phyloP scores from a whole-genome alignment of 2,113 vertebrate genomes.

The Pangasianodon hypophthalmus region DNA sequence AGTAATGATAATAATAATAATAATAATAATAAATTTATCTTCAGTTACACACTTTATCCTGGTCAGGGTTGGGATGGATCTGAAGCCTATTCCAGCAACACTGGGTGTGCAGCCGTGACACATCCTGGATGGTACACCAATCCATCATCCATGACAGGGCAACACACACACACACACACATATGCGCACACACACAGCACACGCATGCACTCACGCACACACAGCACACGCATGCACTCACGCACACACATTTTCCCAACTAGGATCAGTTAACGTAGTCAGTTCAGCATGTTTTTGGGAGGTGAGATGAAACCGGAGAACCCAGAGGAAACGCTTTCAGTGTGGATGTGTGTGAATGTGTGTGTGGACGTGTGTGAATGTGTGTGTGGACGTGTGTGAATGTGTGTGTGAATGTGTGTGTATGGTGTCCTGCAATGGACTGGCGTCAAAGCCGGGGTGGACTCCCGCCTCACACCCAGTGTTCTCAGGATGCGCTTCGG shows the following conservation, averaged over 20 bases:
- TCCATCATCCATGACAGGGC: background rate
- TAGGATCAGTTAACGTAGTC: background rate
- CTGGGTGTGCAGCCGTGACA: background rate
- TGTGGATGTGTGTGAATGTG: background rate
- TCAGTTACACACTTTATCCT: background rate
- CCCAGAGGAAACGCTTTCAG: background rate
- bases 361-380: background rate
- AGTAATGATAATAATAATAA: background rate
- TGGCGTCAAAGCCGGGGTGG: no score
- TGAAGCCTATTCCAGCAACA: background rate
- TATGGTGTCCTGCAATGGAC: no score
- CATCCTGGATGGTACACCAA: background rate
- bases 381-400: background rate
- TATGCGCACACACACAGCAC: background rate
- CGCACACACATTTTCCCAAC: background rate
- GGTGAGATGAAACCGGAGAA: background rate
- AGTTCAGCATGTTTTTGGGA: background rate
- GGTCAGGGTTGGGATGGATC: background rate
- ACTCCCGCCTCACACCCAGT: no score
- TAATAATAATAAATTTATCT: background rate
- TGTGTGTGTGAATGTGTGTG: no score
- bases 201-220: background rate
- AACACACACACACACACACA: constrained; percentile 4
- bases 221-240: no score
- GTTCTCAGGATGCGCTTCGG: no score